phyloP scores from a whole-genome alignment of 2,113 vertebrate species.

The Thunnus thynnus region DNA sequence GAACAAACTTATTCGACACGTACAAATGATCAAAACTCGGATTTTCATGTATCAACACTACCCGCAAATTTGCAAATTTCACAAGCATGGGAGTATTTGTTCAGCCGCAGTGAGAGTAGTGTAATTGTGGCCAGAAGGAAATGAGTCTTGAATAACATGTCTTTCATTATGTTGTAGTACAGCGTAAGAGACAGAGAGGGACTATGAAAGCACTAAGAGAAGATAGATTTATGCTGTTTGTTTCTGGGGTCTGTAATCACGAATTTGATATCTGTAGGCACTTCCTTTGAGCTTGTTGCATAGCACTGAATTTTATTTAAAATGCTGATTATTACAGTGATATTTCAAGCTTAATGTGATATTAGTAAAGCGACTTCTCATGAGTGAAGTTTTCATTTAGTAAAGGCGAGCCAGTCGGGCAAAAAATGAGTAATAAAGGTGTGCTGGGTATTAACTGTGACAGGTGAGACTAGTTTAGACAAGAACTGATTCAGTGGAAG shows the following conservation, averaged over 20 bases:
- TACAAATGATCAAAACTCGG: background rate
- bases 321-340: background rate
- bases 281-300: background rate
- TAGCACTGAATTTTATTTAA: background rate
- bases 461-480: background rate
- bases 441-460: background rate
- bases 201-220: no score
- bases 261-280: background rate
- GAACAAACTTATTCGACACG: background rate
- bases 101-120: slow-evolving; percentile 1
- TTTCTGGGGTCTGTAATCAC: background rate
- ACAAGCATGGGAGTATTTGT: slow-evolving; percentile 16
- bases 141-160: background rate
- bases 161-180: background rate
- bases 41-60: background rate
- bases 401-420: background rate
- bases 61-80: slow-evolving; percentile 22
- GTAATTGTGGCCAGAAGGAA: slow-evolving; percentile 7
- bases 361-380: background rate
- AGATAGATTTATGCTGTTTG: background rate
- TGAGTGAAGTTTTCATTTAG: background rate
- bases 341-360: background rate
- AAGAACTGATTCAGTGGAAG: background rate
- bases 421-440: background rate
- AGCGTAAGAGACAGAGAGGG: background rate